Percentiles rank a stretch among this genome's conserved stretches.
phyloP scores from a whole-genome alignment of 2,113 vertebrate genomes.

The Shinisaurus crocodilurus region DNA sequence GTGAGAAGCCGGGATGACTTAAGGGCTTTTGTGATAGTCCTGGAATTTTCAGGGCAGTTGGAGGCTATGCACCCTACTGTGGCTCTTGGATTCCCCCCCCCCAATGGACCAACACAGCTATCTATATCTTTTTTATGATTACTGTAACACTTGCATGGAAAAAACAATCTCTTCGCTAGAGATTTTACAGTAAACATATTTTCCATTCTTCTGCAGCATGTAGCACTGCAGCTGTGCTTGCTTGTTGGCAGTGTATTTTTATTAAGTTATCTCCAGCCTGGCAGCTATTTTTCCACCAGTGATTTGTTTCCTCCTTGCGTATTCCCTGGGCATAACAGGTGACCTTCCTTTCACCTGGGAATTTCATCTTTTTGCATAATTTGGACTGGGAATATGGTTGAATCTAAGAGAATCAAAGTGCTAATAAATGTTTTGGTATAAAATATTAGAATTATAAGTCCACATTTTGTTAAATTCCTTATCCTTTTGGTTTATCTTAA shows the following conservation, averaged over 20 bases:
- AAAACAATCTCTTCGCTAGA: slow-evolving; percentile 30
- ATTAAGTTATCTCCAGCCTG: slow-evolving; percentile 67
- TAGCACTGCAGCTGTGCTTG: slow-evolving; percentile 61
- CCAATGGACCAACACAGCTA: neutral
- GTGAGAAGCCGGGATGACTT: no score
- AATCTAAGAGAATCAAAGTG: neutral
- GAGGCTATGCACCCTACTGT: neutral
- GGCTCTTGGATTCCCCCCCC: neutral
- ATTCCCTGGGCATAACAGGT: slow-evolving; percentile 25
- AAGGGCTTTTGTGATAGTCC: no score
- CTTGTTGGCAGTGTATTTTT: slow-evolving; percentile 63
- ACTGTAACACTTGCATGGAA: slow-evolving; percentile 38
- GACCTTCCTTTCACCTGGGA: slow-evolving; percentile 47
- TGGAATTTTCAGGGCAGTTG: no score
- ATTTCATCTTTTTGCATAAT: neutral
- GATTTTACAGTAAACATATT: slow-evolving; percentile 61
- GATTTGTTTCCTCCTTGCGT: slow-evolving; percentile 52
- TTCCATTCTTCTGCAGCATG: slow-evolving; percentile 51
- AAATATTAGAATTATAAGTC: neutral
- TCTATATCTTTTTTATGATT: neutral
- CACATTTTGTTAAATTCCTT: neutral
- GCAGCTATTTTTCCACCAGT: slow-evolving; percentile 58
- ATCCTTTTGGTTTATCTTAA: neutral
- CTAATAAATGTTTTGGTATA: neutral
- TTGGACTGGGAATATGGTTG: neutral